Base-by-base conservation (phyloP, 1,140 invertebrate genomes). In the Riptortus pedestris region DNA sequence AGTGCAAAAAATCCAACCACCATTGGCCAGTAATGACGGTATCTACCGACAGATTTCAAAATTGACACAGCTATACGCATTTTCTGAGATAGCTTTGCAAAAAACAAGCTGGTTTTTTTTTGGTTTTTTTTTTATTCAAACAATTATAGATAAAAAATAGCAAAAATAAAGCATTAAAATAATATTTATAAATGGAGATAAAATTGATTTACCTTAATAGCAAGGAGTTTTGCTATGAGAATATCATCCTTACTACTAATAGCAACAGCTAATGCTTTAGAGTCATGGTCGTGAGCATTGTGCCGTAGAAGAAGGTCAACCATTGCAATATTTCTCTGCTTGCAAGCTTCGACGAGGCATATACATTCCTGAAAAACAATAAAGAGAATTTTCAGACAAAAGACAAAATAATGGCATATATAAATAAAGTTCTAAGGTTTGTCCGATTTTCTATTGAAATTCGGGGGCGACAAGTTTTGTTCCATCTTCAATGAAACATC, bases 261-360 rank as follows among this genome's bases (percentile, higher is more conserved):
- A 3, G 85, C 86, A 60, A 88, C 82, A 58, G 80, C 74, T 33
- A 96, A 76, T 12, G 93, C 93, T 67, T 84, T 81, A 63, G 89
- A 88, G 45, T 92, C 86, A 57, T 91, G 85, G 76, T 98, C 96
- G 14, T 85, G 78, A 2, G 93, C 93, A n/a, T 91, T 90, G 71
- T 87, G 78, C 67, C 85, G 84, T 9, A 98, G 74, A n/a, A 98
- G 73, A 31, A 93, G 73, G 67, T 90, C 85, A 11, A 88, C 73
- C 71, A 86, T 79, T 24, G 81, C 77, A 52, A 81, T 73, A 52
- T 85, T 83, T 27, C 82, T 74, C 66, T 83, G 82, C 65, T 78
- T 78, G 69, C 85, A 87, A 18, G 90, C 89, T 76, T 90, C 84
- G 0, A 85, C 81, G 57, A 91, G 11, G 85, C 81, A 63, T 26